Evolutionary conservation across 2,113 vertebrate genomes (phyloP).

Genomic region (Hepsetus odoe): DNA sequence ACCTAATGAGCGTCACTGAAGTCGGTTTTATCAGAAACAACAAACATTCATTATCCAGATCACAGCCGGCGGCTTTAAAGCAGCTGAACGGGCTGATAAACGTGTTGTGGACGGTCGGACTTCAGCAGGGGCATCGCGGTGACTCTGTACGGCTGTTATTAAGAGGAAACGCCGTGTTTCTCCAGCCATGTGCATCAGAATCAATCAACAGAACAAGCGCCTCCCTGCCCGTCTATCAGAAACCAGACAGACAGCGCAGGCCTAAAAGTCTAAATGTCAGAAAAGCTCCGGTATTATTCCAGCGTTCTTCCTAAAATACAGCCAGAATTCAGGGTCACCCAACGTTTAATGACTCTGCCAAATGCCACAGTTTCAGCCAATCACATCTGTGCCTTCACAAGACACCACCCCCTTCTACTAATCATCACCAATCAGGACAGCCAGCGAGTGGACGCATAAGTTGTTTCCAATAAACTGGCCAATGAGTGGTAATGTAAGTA

Average conservation of each 20-base stretch:
- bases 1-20: conserved; percentile 44
- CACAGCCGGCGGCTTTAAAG: conserved; percentile 21
- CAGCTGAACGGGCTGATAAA: conserved; percentile 15
- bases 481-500: no score
- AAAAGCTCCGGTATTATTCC: no score
- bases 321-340: no score
- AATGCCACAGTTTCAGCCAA: no score
- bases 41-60: conserved; percentile 56
- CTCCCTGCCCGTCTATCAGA: neutral
- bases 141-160: neutral
- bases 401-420: no score
- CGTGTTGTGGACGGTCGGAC: conserved; percentile 25
- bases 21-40: conserved; percentile 57
- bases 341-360: no score
- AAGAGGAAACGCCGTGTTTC: neutral
- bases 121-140: neutral
- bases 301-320: no score
- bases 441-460: no score
- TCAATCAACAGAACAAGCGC: neutral
- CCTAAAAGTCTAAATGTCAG: no score
- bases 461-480: no score
- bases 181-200: neutral
- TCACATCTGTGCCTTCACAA: no score
- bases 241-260: neutral
- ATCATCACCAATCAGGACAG: no score